Conservation (phyloP, 1,140 invertebrate genomes). For the Cherax quadricarinatus region DNA sequence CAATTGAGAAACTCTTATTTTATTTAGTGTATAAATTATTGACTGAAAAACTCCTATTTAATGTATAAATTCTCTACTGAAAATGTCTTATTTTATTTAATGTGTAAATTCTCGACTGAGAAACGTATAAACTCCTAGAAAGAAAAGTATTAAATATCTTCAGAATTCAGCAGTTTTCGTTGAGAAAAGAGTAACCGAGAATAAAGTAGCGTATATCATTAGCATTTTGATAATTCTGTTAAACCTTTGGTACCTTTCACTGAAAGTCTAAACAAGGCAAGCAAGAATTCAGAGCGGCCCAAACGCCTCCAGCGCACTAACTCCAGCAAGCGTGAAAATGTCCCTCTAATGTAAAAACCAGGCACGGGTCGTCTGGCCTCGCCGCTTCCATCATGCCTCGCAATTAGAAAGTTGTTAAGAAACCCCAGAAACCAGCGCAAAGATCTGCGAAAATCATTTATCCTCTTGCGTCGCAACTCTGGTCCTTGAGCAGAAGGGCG, state of each 20-base stretch:
- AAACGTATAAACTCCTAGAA: too few species aligned
- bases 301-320: background rate
- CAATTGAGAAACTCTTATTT: too few species aligned
- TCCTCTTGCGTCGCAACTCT: conserved; percentile 13
- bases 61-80: too few species aligned
- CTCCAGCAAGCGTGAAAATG: conserved; percentile 41
- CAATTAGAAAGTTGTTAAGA: conserved; percentile 62
- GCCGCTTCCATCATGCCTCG: conserved; percentile 43
- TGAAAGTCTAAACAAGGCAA: background rate
- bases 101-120: too few species aligned
- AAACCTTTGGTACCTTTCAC: too few species aligned
- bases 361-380: conserved; percentile 13
- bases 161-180: too few species aligned
- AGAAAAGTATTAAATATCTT: too few species aligned
- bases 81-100: too few species aligned
- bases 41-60: too few species aligned
- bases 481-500: conserved; percentile 12
- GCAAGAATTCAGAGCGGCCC: background rate
- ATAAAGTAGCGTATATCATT: background rate
- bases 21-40: too few species aligned
- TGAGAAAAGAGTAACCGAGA: background rate
- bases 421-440: background rate
- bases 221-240: too few species aligned
- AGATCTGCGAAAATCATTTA: conserved; percentile 62
- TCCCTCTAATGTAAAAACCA: conserved; percentile 52